These are phyloP conservation scores for Eilema depressum DNA, from an alignment of 2,888 invertebrate genomes.

Conservation along the genomic window DNA sequence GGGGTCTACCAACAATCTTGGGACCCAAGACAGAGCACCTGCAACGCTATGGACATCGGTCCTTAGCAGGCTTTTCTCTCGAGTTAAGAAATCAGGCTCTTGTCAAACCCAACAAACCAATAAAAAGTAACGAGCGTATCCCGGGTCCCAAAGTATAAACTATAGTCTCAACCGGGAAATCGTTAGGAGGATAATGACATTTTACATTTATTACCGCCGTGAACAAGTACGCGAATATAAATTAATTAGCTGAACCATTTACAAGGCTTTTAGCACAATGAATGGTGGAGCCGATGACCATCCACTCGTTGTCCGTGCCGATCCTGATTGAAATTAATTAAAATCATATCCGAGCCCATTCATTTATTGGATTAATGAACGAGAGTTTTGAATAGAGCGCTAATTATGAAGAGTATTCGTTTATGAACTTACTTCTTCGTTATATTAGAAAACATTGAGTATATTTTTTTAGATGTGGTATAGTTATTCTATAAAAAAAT, in stretches of 20 bases:
- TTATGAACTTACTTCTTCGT: not conserved
- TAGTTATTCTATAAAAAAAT: not conserved
- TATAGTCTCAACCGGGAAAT: no score
- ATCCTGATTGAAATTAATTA: conserved; percentile 20
- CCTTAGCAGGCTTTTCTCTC: no score
- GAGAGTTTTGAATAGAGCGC: conserved; percentile 2
- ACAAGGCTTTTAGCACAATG: conserved; percentile 12
- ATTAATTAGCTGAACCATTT: conserved; percentile 9
- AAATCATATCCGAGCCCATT: conserved; percentile 16
- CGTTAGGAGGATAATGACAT: not conserved
- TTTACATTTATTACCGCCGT: not conserved
- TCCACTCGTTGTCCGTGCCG: conserved; percentile 2
- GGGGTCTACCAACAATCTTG: no score
- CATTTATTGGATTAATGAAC: not conserved
- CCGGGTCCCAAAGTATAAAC: no score
- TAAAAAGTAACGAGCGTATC: no score
- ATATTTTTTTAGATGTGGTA: not conserved
- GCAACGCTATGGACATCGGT: no score
- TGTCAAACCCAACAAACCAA: no score
- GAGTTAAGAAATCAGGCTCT: no score
- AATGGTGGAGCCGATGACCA: conserved; percentile 14
- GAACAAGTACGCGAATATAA: not conserved
- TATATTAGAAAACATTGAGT: not conserved
- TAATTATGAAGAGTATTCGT: not conserved
- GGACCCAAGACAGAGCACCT: no score